Evolutionary conservation across 1,140 invertebrate species (phyloP), one percentile per base, ranked within the genome.

Genomic region (Chymomyza costata): DNA sequence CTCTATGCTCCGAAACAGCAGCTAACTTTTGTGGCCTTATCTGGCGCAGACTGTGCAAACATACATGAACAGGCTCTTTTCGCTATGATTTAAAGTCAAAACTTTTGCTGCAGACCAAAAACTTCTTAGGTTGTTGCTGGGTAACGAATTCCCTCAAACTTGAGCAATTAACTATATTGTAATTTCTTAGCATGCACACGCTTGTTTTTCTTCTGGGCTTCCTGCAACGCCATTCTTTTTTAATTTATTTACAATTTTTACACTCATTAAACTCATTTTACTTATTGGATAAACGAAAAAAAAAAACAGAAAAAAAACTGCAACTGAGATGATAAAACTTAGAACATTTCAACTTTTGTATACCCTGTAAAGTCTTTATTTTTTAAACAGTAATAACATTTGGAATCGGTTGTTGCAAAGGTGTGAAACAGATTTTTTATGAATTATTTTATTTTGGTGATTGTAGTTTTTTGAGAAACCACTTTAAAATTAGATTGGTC

Each of bases 161-260:
- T 52, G 52, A 48, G 48, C 63, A 65, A 65, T 65, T 62, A 65
- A 65, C 59, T 65, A 65, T 65, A 57, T 65, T 65, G 62, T 62
- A 63, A 65, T 63, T 65, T 58, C 59, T n/a, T n/a, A n/a, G n/a
- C n/a, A n/a, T n/a, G n/a, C n/a, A n/a, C n/a, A n/a, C n/a, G n/a
- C n/a, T n/a, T n/a, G n/a, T n/a, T n/a, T n/a, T n/a, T 30, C 48
- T 47, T 46, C 44, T 32, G 34, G 39, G 60, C 15, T 10, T 17
- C 17, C 31, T 41, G 32, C 38, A 7, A 15, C n/a, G n/a, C n/a
- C n/a, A n/a, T 44, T 15, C 17, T 39, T 34, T 47, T 37, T 52
- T 65, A 65, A 65, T 65, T 57, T 65, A 65, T 65, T 65, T 62
- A 65, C 47, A 62, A 62, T 58, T 62, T 62, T 62, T 57, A 62